phyloP scores from a whole-genome alignment of 2,888 invertebrate genomes.

The Embidobia sp. region DNA sequence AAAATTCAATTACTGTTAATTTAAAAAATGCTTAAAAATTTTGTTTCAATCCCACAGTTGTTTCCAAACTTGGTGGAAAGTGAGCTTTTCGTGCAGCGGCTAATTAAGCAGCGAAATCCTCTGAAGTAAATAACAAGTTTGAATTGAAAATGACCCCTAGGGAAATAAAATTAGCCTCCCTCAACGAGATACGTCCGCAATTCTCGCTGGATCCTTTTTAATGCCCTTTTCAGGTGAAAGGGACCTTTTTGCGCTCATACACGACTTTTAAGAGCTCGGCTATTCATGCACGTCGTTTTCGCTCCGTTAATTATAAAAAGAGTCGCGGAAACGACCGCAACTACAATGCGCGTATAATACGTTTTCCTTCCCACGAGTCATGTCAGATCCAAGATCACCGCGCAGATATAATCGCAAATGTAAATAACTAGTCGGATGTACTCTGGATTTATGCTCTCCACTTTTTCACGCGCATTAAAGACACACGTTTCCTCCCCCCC shows the following conservation, averaged over 20 bases:
- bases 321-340: conserved; percentile 60
- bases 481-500: conserved; percentile 12
- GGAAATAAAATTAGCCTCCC: too few relatives aligned
- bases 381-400: conserved; percentile 53
- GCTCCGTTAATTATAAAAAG: conserved; percentile 60
- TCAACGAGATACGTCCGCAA: too few relatives aligned
- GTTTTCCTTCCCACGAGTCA: conserved; percentile 55
- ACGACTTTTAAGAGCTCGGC: conserved; percentile 33
- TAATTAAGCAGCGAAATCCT: too few relatives aligned
- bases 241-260: conserved; percentile 25
- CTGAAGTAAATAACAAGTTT: too few relatives aligned
- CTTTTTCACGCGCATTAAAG: conserved; percentile 56
- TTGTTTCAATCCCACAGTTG: too few relatives aligned
- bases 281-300: conserved; percentile 55
- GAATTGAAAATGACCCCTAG: too few relatives aligned
- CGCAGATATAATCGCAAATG: conserved; percentile 55
- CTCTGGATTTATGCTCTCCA: conserved; percentile 50
- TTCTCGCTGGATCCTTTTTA: too few relatives aligned
- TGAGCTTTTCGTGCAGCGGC: too few relatives aligned
- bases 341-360: conserved; percentile 54
- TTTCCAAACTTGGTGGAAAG: too few relatives aligned
- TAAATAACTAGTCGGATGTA: conserved; percentile 52
- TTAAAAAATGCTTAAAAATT: too few relatives aligned
- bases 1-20: too few relatives aligned
- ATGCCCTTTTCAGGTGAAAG: too few relatives aligned